A percentile compares a stretch with the other conserved stretches of the same genome.
These are phyloP conservation scores for Anoplolepis gracilipes DNA, from an alignment of 1,140 invertebrate genomes.

Conservation along the genomic window DNA sequence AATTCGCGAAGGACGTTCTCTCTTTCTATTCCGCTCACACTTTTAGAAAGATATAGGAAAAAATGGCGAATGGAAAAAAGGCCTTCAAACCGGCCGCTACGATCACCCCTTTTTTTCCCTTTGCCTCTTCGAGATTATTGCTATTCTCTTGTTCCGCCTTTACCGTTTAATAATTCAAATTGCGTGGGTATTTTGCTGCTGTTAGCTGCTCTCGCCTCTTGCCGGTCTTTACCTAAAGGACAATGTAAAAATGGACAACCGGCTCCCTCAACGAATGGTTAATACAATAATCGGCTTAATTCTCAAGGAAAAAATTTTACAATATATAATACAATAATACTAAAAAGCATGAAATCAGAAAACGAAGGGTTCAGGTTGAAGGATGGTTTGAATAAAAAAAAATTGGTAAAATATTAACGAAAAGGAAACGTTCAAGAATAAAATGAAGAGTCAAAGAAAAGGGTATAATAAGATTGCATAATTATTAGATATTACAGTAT, in stretches of 20 bases:
- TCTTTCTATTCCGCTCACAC: background rate
- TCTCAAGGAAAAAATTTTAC: background rate
- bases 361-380: background rate
- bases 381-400: background rate
- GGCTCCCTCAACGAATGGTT: conserved; percentile 20
- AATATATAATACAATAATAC: conserved; percentile 8
- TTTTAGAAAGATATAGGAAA: conserved; percentile 1
- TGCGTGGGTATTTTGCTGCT: conserved; percentile 51
- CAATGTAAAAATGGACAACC: conserved; percentile 44
- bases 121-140: conserved; percentile 51
- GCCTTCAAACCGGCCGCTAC: conserved; percentile 35
- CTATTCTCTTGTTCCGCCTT: conserved; percentile 65
- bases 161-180: conserved; percentile 63
- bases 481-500: conserved; percentile 28
- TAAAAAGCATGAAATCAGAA: background rate
- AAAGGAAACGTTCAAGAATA: background rate
- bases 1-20: conserved; percentile 71
- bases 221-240: conserved; percentile 23
- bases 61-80: conserved; percentile 17
- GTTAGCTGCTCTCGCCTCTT: background rate
- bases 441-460: background rate
- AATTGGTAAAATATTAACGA: background rate
- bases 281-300: conserved; percentile 50
- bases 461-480: conserved; percentile 9
- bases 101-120: conserved; percentile 2